Conservation (phyloP, 2,797 vertebrate species). For the Phaenicophaeus curvirostris region DNA sequence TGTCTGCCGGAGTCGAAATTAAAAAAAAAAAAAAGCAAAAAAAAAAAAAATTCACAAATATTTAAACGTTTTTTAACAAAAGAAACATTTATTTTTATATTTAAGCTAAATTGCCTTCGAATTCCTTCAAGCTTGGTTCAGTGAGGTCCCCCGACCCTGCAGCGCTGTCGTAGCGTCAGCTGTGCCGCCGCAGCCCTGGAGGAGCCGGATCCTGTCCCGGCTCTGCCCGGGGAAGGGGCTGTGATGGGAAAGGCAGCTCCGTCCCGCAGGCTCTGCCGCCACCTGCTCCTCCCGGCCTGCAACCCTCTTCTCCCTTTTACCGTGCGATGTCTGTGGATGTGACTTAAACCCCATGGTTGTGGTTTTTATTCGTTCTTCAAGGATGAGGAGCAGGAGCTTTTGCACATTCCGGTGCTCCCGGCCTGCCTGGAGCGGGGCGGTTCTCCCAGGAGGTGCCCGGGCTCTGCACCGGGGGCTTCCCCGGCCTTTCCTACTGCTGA, state of each 20-base stretch:
- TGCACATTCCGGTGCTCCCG: background rate
- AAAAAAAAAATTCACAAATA: conserved; percentile 28
- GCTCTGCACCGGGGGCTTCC: background rate
- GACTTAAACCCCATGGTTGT: background rate
- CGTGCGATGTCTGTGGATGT: conserved; percentile 62
- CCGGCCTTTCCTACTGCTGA: no score
- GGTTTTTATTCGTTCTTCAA: background rate
- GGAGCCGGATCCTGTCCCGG: background rate
- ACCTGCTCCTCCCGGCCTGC: background rate
- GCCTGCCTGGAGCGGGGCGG: background rate
- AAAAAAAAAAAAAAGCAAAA: background rate
- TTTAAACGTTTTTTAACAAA: conserved; percentile 81
- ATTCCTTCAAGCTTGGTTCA: conserved; percentile 89
- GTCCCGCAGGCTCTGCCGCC: background rate
- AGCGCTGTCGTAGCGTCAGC: conserved; percentile 49
- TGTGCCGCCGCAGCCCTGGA: background rate
- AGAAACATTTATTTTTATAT: conserved; percentile 87
- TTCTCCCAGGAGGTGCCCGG: background rate
- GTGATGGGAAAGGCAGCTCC: background rate
- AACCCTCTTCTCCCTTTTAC: conserved; percentile 30
- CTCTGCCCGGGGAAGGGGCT: background rate
- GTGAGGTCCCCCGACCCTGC: conserved; percentile 67
- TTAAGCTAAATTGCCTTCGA: conserved; percentile 86
- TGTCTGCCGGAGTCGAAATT: conserved; percentile 75
- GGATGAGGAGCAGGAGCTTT: conserved; percentile 17